These are phyloP conservation scores for Neoseiulus cucumeris DNA, from an alignment of 1,140 invertebrate genomes.

Conservation along the genomic window DNA sequence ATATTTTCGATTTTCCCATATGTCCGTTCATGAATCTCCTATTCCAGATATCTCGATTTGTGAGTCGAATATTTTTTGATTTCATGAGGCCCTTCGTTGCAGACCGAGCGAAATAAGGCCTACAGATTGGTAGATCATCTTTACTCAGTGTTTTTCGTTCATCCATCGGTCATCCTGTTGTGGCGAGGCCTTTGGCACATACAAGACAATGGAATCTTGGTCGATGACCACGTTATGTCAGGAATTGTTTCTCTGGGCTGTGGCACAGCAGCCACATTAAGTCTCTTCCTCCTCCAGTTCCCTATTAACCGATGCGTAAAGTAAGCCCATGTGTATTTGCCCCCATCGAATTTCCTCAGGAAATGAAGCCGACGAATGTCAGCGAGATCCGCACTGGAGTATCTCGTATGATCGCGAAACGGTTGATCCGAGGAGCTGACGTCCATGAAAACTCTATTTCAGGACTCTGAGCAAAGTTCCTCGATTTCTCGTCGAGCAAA, in stretches of 20 bases:
- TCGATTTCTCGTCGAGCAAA: not conserved
- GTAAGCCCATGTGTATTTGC: not conserved
- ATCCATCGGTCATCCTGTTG: not conserved
- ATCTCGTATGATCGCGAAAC: no score
- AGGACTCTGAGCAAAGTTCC: not conserved
- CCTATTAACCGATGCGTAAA: not conserved
- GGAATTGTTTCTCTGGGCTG: not conserved
- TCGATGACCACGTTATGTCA: not conserved
- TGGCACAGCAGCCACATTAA: not conserved
- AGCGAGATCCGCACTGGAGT: no score
- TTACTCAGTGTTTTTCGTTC: slow-evolving; percentile 1
- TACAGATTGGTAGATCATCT: not conserved
- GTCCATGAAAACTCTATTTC: no score
- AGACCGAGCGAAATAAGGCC: not conserved
- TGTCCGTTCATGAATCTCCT: no score
- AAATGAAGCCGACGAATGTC: no score
- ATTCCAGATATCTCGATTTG: no score
- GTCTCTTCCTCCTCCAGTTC: not conserved
- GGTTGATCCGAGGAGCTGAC: no score
- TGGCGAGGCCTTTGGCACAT: not conserved
- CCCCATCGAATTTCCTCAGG: no score
- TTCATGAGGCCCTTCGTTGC: no score
- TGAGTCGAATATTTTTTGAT: no score
- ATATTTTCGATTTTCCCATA: no score
- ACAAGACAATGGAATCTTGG: not conserved